phyloP scores from a whole-genome alignment of 2,113 vertebrate genomes.

The Tetraodon nigroviridis region DNA sequence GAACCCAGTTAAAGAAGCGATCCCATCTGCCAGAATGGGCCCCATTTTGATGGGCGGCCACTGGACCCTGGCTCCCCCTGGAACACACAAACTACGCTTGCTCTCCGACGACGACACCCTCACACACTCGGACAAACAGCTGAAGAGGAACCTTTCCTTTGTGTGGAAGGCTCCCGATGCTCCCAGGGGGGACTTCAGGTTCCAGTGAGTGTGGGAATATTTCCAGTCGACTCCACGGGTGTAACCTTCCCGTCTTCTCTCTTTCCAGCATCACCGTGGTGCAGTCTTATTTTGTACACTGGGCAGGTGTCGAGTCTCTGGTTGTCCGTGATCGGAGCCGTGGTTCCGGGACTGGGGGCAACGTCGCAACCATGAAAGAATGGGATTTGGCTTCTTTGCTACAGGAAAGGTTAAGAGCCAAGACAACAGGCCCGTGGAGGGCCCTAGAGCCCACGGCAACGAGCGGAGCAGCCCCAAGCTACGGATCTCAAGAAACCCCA shows the following conservation, averaged over 20 bases:
- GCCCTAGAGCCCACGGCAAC: too few relatives aligned
- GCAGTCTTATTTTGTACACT: conserved; percentile 90
- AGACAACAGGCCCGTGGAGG: not conserved
- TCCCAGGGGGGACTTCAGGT: conserved; percentile 79
- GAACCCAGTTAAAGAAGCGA: not conserved
- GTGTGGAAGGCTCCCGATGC: conserved; percentile 82
- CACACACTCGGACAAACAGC: conserved; percentile 87
- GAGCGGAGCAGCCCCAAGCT: not conserved
- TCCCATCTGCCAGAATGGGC: conserved; percentile 53
- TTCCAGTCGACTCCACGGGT: not conserved
- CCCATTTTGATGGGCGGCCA: conserved; percentile 60
- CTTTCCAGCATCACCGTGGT: conserved; percentile 81
- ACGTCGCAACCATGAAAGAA: conserved; percentile 3
- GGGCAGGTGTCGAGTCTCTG: conserved; percentile 80
- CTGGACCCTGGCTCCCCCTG: conserved; percentile 73
- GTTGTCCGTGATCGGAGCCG: conserved; percentile 71
- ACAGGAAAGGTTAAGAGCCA: not conserved
- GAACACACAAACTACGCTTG: conserved; percentile 79
- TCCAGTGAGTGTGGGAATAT: conserved; percentile 75
- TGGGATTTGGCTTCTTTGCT: not conserved
- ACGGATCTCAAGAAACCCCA: not conserved
- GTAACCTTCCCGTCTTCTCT: not conserved
- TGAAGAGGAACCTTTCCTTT: conserved; percentile 86
- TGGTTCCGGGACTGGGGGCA: conserved; percentile 17
- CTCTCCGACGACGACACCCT: conserved; percentile 77